Percentiles rank a stretch among this genome's conserved stretches.
Evolutionary conservation across 64 coral and sea anemone species (phyloP).

Genomic region (Actinia equina): DNA sequence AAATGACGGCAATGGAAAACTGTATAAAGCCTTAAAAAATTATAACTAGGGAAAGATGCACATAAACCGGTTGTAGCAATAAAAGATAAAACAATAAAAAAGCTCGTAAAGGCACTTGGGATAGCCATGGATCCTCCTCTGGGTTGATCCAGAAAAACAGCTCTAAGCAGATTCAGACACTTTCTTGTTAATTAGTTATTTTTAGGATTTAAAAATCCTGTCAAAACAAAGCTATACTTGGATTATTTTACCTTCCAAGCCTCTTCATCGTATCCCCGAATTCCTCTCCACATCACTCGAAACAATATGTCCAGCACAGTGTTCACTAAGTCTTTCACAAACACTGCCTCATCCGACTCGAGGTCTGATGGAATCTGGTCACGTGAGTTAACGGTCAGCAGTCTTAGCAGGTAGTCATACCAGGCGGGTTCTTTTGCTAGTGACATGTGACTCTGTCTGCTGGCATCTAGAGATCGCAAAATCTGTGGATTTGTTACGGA

Average conservation of each 20-base stretch:
- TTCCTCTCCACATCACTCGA: constrained; percentile 84
- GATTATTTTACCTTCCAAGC: constrained; percentile 74
- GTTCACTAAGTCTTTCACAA: constrained; percentile 43
- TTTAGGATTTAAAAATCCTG: too few species aligned
- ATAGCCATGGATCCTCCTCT: too few species aligned
- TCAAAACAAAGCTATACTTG: background rate
- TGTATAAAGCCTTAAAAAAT: too few species aligned
- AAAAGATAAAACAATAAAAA: too few species aligned
- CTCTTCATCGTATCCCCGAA: constrained; percentile 72
- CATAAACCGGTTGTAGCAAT: too few species aligned
- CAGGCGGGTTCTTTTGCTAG: constrained; percentile 76
- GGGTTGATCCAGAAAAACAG: too few species aligned
- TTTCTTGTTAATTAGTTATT: too few species aligned
- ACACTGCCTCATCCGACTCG: background rate
- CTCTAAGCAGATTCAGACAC: too few species aligned
- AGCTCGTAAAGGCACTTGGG: too few species aligned
- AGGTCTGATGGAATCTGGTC: constrained; percentile 31
- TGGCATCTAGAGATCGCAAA: constrained; percentile 73
- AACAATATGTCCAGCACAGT: constrained; percentile 90
- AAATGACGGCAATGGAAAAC: too few species aligned
- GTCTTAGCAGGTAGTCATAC: constrained; percentile 58
- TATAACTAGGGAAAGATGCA: too few species aligned
- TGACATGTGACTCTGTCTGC: constrained; percentile 39
- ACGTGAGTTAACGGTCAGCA: constrained; percentile 35
- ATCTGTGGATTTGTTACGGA: constrained; percentile 41